These are phyloP conservation scores for Euproctis similis DNA, from an alignment of 2,888 invertebrate genomes.

Conservation along the genomic window DNA sequence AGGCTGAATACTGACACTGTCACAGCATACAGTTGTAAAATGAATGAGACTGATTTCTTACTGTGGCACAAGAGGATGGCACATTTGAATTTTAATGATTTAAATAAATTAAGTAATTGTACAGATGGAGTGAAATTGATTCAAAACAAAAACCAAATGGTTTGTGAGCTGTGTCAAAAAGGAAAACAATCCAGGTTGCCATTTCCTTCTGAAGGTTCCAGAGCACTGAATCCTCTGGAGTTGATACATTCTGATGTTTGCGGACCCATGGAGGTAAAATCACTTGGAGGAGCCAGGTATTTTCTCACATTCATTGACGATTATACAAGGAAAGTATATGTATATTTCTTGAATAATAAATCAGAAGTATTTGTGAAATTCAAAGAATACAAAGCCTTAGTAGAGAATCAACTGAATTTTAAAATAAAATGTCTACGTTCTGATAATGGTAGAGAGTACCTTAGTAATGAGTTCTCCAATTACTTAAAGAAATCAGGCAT, in stretches of 20 bases:
- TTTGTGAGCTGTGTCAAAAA: neutral
- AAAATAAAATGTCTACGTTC: constrained; percentile 2
- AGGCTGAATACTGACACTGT: constrained; percentile 1
- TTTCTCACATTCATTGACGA: constrained; percentile 14
- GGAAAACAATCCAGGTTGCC: constrained; percentile 1
- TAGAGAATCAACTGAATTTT: neutral
- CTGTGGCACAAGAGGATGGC: constrained; percentile 1
- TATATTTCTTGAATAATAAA: constrained; percentile 5
- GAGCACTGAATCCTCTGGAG: constrained; percentile 3
- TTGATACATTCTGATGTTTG: no score
- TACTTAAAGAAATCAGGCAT: constrained; percentile 3
- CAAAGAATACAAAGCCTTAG: constrained; percentile 4
- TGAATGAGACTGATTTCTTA: neutral
- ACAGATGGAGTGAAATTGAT: neutral
- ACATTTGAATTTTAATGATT: constrained; percentile 1
- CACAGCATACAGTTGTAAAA: constrained; percentile 1
- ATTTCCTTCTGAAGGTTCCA: constrained; percentile 1
- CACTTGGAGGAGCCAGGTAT: constrained; percentile 9
- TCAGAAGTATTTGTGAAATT: constrained; percentile 8
- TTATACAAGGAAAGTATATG: constrained; percentile 6
- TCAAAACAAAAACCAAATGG: neutral
- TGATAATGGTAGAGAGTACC: constrained; percentile 2
- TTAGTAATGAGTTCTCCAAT: constrained; percentile 2
- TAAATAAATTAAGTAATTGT: neutral
- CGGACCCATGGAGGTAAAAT: no score